These are phyloP conservation scores for Achroia grisella DNA, from an alignment of 1,140 invertebrate genomes.

Conservation along the genomic window DNA sequence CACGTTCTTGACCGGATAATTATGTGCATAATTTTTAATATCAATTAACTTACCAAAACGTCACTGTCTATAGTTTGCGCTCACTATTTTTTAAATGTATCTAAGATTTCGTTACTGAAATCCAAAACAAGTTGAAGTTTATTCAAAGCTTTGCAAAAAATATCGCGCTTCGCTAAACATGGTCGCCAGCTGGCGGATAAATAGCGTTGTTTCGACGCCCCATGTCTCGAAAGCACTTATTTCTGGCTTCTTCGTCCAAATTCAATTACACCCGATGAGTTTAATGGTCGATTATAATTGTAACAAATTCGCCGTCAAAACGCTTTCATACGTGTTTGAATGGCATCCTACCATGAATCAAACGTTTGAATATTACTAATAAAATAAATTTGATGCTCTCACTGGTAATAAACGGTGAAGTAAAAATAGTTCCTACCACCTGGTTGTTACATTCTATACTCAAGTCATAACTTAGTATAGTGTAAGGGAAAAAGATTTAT, in stretches of 20 bases:
- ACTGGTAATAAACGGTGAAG: slow-evolving; percentile 48
- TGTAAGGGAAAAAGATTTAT: slow-evolving; percentile 56
- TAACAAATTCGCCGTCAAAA: slow-evolving; percentile 2
- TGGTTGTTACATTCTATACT: slow-evolving; percentile 30
- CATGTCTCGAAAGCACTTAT: slow-evolving; percentile 3
- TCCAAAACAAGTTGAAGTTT: slow-evolving; percentile 33
- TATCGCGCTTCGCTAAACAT: slow-evolving; percentile 52
- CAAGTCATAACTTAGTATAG: slow-evolving; percentile 33
- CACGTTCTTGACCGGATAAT: no score
- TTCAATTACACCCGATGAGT: not conserved
- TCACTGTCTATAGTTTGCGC: no score
- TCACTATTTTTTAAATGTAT: not conserved
- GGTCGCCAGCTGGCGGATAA: slow-evolving; percentile 44
- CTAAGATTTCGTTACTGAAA: slow-evolving; percentile 50
- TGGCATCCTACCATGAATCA: not conserved
- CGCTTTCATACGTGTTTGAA: slow-evolving; percentile 13
- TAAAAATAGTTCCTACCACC: slow-evolving; percentile 64
- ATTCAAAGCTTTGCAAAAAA: slow-evolving; percentile 50
- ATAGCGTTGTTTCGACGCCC: not conserved
- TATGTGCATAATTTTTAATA: no score
- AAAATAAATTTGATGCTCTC: slow-evolving; percentile 59
- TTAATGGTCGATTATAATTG: not conserved
- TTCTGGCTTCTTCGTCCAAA: no score
- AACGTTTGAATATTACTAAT: slow-evolving; percentile 48
- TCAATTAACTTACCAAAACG: no score